These are phyloP conservation scores for Euphydryas editha DNA, from an alignment of 2,888 invertebrate species.

Conservation along the genomic window DNA sequence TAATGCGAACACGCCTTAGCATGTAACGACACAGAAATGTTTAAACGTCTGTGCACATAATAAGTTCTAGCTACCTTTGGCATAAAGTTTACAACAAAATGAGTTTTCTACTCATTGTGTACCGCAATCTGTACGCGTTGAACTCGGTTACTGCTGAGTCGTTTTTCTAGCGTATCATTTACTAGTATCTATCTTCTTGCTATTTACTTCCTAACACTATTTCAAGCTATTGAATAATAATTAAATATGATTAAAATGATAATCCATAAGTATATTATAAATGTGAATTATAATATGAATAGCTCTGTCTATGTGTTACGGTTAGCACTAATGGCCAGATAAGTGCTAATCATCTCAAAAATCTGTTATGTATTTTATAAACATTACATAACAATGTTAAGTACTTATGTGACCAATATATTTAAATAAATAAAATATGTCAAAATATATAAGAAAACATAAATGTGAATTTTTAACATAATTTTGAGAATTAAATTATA, in stretches of 20 bases:
- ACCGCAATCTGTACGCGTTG: conserved; percentile 15
- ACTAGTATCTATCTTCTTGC: neutral
- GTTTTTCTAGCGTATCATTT: conserved; percentile 7
- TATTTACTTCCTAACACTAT: neutral
- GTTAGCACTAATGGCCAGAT: too few species aligned
- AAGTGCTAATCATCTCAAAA: too few species aligned
- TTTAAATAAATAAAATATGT: too few species aligned
- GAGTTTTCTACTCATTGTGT: neutral
- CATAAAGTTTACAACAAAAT: neutral
- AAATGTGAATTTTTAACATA: too few species aligned
- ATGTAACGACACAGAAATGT: neutral
- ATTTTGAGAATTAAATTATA: too few species aligned
- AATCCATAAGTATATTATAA: too few species aligned
- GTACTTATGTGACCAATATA: too few species aligned
- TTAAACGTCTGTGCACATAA: neutral
- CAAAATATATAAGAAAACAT: too few species aligned
- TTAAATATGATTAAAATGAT: neutral
- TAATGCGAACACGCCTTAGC: neutral
- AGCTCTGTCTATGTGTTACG: too few species aligned
- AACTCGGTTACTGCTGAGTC: neutral
- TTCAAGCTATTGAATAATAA: neutral
- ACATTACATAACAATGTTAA: too few species aligned
- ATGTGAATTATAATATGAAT: too few species aligned
- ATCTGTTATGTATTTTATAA: too few species aligned
- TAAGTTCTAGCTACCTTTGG: neutral